phyloP scores from a whole-genome alignment of 2,888 invertebrate species.

The Hyalella azteca region DNA sequence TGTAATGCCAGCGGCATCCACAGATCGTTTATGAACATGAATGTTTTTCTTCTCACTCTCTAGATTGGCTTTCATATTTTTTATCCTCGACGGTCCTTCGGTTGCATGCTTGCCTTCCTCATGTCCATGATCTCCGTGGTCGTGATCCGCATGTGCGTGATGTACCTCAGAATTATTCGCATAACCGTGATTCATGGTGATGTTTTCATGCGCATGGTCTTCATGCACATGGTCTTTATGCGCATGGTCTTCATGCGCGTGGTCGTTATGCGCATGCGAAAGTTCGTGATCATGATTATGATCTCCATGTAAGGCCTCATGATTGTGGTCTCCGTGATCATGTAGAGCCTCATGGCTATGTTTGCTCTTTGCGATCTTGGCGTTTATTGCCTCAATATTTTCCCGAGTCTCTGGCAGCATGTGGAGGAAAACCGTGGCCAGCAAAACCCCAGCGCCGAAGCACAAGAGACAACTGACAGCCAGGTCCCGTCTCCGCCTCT shows the following conservation, averaged over 20 bases:
- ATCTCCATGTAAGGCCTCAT: neutral
- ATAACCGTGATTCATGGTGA: no score
- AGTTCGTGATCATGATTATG: slow-evolving; percentile 3
- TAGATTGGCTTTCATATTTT: no score
- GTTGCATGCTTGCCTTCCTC: no score
- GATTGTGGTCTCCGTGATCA: slow-evolving; percentile 62
- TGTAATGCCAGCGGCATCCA: no score
- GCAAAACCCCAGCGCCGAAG: slow-evolving; percentile 69
- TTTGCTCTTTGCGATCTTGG: neutral
- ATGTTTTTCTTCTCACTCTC: no score
- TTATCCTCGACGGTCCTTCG: no score
- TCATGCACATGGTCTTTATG: slow-evolving; percentile 53
- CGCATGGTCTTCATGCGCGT: slow-evolving; percentile 61
- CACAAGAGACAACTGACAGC: slow-evolving; percentile 61
- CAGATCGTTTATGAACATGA: no score
- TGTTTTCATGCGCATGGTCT: no score
- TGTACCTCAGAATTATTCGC: no score
- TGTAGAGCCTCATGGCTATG: neutral
- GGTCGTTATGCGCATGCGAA: neutral
- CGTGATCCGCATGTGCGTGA: no score
- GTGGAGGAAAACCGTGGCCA: slow-evolving; percentile 69
- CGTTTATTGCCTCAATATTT: neutral
- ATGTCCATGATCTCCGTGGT: no score
- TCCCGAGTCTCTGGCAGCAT: slow-evolving; percentile 66
- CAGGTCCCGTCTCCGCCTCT: slow-evolving; percentile 41